Evolutionary conservation across 2,888 invertebrate genomes (phyloP), one percentile per base, ranked within the genome.

Genomic region (Mythimna lalbum): DNA sequence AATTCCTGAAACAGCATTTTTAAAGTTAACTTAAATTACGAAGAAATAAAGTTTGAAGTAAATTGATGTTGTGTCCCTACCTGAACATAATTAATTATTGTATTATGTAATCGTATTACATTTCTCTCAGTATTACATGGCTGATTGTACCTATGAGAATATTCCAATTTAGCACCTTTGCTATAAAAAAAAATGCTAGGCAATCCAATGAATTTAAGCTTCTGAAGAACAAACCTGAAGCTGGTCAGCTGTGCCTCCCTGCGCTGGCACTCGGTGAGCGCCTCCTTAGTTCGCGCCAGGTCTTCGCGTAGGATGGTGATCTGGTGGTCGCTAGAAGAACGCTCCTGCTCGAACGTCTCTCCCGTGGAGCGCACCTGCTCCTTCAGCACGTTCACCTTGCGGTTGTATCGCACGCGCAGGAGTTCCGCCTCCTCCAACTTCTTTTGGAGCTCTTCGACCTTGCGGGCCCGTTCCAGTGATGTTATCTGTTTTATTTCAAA

Each of bases 361-460:
- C 97, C 96, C 0, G 97, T 96, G 6, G 96, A 93, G 53, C 97
- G 95, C 47, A 98, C 96, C 90, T 98, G 98, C 78, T 98, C 98
- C 89, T 98, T 98, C 65, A 98, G 90, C 43, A 97, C 93, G 77
- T 96, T 96, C 23, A 98, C 96, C 93, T 98, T 98, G 73, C 98
- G 96, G 87, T 97, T 97, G 92, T 97, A 98, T 53, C 98, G 97
- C 2, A 97, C 97, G 64, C 98, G 96, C 43, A 98, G 93, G 83
- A 98, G 96, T 88, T 98, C 98, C 55, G 98, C 97, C 89, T 98
- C 98, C 56, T 98, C 97, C 36, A 98, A 92, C 80, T 98, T 97
- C 89, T 98, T 97, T 82, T 98, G 98, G 4, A 98, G 94, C 76
- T 98, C 98, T 88, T 98, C 98, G 66, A 98, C 97, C 93, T 98